phyloP scores from a whole-genome alignment of 1,140 invertebrate species.

The Aphaenogaster ashmeadi region DNA sequence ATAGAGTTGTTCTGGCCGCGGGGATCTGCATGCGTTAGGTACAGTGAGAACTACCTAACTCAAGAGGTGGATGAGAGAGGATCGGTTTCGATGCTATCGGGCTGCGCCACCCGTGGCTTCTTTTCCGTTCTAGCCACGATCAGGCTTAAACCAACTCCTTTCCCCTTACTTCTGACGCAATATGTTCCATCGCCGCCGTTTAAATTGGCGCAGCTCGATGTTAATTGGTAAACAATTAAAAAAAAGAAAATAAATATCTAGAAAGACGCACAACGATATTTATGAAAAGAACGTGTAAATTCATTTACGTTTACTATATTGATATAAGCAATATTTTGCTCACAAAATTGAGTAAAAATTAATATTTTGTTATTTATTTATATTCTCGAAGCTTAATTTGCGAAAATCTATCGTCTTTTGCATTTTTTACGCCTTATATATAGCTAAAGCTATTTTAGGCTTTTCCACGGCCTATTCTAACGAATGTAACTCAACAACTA shows the following conservation, averaged over 20 bases:
- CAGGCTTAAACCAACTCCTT: conserved; percentile 60
- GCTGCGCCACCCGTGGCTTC: conserved; percentile 79
- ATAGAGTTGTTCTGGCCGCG: conserved; percentile 76
- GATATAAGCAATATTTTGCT: too few species aligned
- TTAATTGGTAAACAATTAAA: conserved; percentile 50
- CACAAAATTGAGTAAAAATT: not conserved
- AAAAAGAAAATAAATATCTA: conserved; percentile 45
- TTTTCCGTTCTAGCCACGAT: conserved; percentile 78
- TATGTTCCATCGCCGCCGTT: conserved; percentile 20
- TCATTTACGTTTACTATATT: conserved; percentile 6
- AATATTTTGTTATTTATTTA: conserved; percentile 5
- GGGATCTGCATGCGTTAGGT: conserved; percentile 76
- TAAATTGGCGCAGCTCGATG: conserved; percentile 68
- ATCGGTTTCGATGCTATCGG: conserved; percentile 80
- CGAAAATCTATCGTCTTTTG: not conserved
- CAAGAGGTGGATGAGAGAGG: conserved; percentile 78
- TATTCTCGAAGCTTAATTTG: not conserved
- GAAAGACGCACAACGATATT: not conserved
- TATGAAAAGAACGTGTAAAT: not conserved
- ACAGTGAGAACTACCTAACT: conserved; percentile 79
- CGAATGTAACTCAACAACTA: not conserved
- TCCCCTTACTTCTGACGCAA: not conserved
- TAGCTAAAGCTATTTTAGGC: not conserved
- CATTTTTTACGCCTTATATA: not conserved
- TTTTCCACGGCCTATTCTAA: not conserved